phyloP scores from a whole-genome alignment of 1,140 invertebrate species.

The Armadillidium nasatum region DNA sequence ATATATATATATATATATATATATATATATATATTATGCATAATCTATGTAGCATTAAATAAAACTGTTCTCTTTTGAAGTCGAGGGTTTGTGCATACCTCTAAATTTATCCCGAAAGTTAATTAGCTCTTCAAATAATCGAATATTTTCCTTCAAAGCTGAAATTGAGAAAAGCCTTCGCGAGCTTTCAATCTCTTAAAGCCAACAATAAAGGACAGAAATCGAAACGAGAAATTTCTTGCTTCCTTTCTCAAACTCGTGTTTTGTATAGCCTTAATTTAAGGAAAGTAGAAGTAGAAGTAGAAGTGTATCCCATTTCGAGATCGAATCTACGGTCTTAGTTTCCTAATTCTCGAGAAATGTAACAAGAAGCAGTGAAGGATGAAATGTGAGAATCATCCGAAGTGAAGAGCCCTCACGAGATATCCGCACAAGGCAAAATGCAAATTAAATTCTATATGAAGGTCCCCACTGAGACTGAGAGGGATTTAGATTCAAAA shows the following conservation, averaged over 20 bases:
- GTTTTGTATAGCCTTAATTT: slow-evolving; percentile 11
- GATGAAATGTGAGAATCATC: slow-evolving; percentile 3
- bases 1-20: no score
- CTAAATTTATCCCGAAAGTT: no score
- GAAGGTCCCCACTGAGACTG: not conserved
- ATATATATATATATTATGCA: no score
- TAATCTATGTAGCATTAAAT: no score
- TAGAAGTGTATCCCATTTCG: not conserved
- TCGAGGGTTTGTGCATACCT: no score
- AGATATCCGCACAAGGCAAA: not conserved
- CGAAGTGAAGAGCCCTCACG: not conserved
- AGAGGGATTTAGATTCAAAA: not conserved
- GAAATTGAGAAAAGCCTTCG: no score
- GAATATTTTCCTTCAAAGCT: no score
- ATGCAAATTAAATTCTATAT: slow-evolving; percentile 14
- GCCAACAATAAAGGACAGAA: not conserved
- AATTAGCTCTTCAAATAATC: no score
- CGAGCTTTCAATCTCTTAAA: not conserved
- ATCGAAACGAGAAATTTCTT: not conserved
- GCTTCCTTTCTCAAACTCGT: not conserved
- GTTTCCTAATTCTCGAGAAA: slow-evolving; percentile 3
- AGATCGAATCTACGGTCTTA: slow-evolving; percentile 4
- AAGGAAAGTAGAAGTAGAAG: not conserved
- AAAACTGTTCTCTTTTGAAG: no score
- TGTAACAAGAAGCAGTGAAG: slow-evolving; percentile 2